Conservation (phyloP, 2,113 vertebrate genomes). For the Vidua macroura region DNA sequence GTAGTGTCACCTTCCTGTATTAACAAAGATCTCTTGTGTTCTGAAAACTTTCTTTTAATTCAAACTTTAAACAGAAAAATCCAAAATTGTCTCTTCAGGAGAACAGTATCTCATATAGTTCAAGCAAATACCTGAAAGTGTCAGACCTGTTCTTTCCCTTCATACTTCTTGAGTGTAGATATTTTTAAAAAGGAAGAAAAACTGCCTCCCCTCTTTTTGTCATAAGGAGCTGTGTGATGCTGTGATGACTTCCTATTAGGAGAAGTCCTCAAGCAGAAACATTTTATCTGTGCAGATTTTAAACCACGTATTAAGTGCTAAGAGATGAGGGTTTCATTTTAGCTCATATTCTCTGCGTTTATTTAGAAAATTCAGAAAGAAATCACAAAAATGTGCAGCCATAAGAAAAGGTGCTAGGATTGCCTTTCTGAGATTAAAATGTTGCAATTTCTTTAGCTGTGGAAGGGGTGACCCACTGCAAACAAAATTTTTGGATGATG, state of each 20-base stretch:
- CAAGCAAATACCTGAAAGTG: not conserved
- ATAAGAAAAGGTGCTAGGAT: not conserved
- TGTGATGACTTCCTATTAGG: not conserved
- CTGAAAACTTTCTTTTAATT: not conserved
- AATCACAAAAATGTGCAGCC: not conserved
- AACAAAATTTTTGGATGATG: not conserved
- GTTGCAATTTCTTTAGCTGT: not conserved
- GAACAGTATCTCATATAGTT: not conserved
- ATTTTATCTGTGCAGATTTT: not conserved
- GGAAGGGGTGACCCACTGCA: not conserved
- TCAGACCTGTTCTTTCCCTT: not conserved
- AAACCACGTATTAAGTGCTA: not conserved
- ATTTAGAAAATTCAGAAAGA: not conserved
- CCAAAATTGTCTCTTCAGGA: not conserved
- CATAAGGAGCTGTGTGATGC: not conserved
- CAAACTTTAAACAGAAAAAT: not conserved
- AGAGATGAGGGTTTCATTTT: not conserved
- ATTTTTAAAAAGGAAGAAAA: not conserved
- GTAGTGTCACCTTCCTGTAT: not conserved
- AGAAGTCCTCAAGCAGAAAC: not conserved
- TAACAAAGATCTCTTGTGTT: not conserved
- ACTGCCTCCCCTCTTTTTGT: not conserved
- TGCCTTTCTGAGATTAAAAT: not conserved
- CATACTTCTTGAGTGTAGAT: not conserved
- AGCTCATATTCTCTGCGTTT: not conserved